Base-by-base conservation (phyloP, 2,888 invertebrate genomes). In the Mycalesis mineus region DNA sequence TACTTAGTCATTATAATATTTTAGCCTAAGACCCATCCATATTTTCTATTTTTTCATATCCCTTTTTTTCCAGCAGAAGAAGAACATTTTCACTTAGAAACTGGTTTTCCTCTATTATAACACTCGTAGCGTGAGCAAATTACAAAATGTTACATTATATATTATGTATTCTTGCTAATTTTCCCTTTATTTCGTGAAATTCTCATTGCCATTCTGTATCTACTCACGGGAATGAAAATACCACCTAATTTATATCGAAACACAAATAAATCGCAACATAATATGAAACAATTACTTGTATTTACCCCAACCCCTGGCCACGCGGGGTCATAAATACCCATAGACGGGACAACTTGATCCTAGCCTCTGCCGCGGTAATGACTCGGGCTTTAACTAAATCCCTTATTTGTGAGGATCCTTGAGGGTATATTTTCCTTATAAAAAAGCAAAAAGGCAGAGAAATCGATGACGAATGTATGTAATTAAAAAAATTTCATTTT, bases 271-370 rank as follows among this genome's bases (percentile, higher is more conserved):
- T 65, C 52, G 48, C 49, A 55, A 64, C 62, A 62, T 61, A 62
- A 64, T 60, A 64, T 61, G 57, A 57, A 64, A 60, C 64, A 65
- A 61, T 61, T 63, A 66, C 62, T 60, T 61, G 54, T 49, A 36
- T 47, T 33, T 42, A 44, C 41, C 33, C 51, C 31, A 45, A 9
- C 9, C 31, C 40, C 14, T 13, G 33, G 41, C 50, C 45, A 57
- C 57, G 41, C 48, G 63, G 65, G 70, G 69, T 69, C 70, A 69
- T 74, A 75, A 75, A 74, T 71, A 73, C 70, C 72, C 58, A 64
- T 64, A 62, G 55, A 36, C 64, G 67, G 68, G 72, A 74, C 75
- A 71, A 70, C 60, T 74, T 73, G 74, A 75, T 71, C 77, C 75
- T 49, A 48, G 64, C 60, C 59, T 62, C 62, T 58, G 61, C 41